A percentile compares a stretch with the other conserved stretches of the same genome.
Conservation (phyloP, 2,888 invertebrate species). For the Blomia tropicalis region DNA sequence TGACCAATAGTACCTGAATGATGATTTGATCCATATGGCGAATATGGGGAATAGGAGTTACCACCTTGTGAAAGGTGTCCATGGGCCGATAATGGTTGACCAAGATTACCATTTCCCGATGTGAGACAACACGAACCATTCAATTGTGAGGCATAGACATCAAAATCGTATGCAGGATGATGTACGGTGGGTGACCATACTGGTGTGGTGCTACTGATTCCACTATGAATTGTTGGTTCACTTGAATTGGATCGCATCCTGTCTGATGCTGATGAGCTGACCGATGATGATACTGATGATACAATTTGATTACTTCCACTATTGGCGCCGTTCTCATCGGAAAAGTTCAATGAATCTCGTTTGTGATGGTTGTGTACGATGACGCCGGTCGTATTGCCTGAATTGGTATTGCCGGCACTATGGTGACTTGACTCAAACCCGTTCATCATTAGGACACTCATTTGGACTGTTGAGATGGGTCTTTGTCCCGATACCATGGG, state of each 20-base stretch:
- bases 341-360: background rate
- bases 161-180: conserved; percentile 18
- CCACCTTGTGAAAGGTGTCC: background rate
- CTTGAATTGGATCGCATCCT: conserved; percentile 22
- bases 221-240: conserved; percentile 7
- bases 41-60: background rate
- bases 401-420: background rate
- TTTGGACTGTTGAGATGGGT: background rate
- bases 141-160: conserved; percentile 10
- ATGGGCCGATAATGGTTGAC: background rate
- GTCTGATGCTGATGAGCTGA: conserved; percentile 12
- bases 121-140: conserved; percentile 21
- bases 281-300: conserved; percentile 3
- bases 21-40: background rate
- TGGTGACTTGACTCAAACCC: conserved; percentile 17
- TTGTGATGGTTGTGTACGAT: background rate
- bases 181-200: conserved; percentile 17
- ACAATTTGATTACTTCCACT: background rate
- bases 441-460: conserved; percentile 19
- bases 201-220: conserved; percentile 19
- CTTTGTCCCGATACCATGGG: no score
- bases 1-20: conserved; percentile 7
- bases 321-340: conserved; percentile 4
- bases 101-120: conserved; percentile 2
- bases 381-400: conserved; percentile 1